phyloP scores from a whole-genome alignment of 2,797 vertebrate species.

The Coluber constrictor region DNA sequence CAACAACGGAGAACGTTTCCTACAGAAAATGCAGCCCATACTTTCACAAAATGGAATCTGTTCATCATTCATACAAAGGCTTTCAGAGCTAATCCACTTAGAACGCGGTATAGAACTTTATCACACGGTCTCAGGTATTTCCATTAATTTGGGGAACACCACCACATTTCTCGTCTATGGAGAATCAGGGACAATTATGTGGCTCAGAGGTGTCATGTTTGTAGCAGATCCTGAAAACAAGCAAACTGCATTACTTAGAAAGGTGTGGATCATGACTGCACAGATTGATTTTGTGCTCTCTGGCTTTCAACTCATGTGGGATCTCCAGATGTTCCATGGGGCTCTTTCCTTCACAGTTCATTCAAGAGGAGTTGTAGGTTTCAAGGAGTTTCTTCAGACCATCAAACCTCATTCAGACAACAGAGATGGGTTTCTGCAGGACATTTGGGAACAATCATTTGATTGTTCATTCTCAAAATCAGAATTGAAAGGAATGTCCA shows the following conservation, averaged over 20 bases:
- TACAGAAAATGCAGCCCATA: too few relatives aligned
- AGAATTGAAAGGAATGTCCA: too few relatives aligned
- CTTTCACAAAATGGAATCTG: too few relatives aligned
- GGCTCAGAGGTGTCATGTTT: neutral
- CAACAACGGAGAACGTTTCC: too few relatives aligned
- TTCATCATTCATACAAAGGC: too few relatives aligned
- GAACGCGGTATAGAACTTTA: accelerated
- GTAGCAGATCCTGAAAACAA: neutral
- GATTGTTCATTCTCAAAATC: too few relatives aligned
- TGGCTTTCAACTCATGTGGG: neutral
- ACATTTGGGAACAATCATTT: too few relatives aligned
- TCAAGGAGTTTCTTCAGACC: neutral
- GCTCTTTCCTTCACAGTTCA: neutral
- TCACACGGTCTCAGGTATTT: neutral
- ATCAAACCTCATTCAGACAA: neutral
- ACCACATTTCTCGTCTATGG: neutral
- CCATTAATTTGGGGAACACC: neutral
- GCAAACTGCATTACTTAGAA: neutral
- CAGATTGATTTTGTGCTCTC: neutral
- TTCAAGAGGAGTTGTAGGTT: neutral
- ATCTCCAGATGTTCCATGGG: neutral
- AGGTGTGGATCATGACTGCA: neutral
- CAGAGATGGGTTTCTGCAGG: too few relatives aligned
- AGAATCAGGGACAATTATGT: too few relatives aligned
- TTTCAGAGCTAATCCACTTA: neutral